Conservation (phyloP, 35 echinoderm and acorn worm species). For the Anneissia japonica region DNA sequence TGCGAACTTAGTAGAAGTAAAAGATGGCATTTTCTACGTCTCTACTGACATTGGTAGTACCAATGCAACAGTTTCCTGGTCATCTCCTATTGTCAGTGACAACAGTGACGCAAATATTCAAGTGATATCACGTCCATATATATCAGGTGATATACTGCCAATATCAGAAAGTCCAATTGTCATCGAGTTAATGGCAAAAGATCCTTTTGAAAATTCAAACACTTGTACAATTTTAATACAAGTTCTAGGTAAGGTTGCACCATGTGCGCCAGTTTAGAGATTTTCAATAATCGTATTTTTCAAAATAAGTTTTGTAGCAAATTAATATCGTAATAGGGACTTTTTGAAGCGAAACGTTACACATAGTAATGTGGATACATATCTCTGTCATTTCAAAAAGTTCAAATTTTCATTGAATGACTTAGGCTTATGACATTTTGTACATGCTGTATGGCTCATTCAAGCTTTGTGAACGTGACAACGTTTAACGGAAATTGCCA, state of each 20-base stretch:
- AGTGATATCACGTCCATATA: background rate
- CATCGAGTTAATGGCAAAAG: background rate
- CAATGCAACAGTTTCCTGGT: background rate
- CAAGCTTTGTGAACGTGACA: too few relatives aligned
- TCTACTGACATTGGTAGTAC: background rate
- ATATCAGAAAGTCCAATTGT: background rate
- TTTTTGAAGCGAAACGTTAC: too few relatives aligned
- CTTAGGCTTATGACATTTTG: too few relatives aligned
- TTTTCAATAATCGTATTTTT: too few relatives aligned
- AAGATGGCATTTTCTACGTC: background rate
- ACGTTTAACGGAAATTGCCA: too few relatives aligned
- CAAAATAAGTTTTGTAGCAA: too few relatives aligned
- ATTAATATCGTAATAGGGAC: too few relatives aligned
- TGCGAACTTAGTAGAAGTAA: background rate
- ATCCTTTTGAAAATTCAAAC: background rate
- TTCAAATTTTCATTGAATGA: too few relatives aligned
- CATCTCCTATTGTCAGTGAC: background rate
- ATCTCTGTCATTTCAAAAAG: too few relatives aligned
- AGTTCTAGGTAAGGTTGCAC: background rate
- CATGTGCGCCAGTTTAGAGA: too few relatives aligned
- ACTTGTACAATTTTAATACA: background rate
- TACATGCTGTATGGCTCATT: too few relatives aligned
- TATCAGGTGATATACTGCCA: background rate
- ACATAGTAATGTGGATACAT: too few relatives aligned
- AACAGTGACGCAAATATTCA: background rate